phyloP scores from a whole-genome alignment of 2,113 vertebrate species.

The Urocitellus parryii region DNA sequence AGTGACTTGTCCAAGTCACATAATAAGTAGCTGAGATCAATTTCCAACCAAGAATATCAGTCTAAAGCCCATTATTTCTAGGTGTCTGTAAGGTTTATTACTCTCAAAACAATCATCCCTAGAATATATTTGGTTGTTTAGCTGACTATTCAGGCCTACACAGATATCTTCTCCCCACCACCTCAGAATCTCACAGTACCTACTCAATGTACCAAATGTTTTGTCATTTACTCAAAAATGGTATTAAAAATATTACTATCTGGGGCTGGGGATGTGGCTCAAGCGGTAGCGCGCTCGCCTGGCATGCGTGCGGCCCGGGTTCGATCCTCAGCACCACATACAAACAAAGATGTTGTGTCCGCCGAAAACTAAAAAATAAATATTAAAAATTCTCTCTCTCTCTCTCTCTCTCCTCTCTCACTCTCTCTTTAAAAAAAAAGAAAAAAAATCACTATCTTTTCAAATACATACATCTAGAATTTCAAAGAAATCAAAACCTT shows the following conservation, averaged over 20 bases:
- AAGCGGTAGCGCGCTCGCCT: no score
- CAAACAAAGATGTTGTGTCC: no score
- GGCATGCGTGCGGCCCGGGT: no score
- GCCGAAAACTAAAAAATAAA: no score
- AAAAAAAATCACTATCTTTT: not conserved
- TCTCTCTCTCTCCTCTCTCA: no score
- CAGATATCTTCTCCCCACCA: not conserved
- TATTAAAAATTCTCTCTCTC: no score
- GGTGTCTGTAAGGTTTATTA: not conserved
- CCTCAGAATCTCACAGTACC: not conserved
- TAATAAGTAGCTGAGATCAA: not conserved
- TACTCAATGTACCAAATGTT: not conserved
- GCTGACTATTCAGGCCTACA: not conserved
- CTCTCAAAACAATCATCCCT: not conserved
- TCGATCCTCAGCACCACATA: no score
- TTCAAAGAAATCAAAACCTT: conserved; percentile 36
- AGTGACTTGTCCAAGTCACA: not conserved
- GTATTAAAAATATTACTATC: not conserved
- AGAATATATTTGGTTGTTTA: not conserved
- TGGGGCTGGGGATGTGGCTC: no score
- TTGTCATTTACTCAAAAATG: not conserved
- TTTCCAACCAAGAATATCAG: conserved; percentile 9
- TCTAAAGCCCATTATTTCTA: not conserved
- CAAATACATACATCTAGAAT: not conserved
- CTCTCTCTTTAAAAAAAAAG: no score